These are phyloP conservation scores for Zenarchopterus dispar DNA, from an alignment of 2,797 vertebrate genomes.

Conservation along the genomic window DNA sequence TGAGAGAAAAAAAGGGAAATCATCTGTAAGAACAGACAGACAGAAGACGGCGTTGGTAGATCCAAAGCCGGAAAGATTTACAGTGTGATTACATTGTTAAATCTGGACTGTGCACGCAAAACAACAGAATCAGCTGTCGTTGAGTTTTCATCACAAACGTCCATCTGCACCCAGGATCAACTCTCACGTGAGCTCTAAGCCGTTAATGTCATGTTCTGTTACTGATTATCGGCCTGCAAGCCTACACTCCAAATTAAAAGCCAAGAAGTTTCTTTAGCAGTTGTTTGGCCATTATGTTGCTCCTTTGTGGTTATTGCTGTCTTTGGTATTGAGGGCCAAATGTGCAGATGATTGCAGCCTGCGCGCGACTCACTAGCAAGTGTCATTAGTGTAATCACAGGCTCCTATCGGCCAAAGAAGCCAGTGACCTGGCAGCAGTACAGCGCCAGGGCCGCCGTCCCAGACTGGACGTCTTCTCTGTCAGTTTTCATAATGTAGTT, in stretches of 20 bases:
- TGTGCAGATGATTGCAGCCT: slow-evolving; percentile 22
- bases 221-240: slow-evolving; percentile 14
- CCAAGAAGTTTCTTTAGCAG: slow-evolving; percentile 1
- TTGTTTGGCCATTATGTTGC: too few species aligned
- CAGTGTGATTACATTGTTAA: slow-evolving; percentile 36
- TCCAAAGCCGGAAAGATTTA: slow-evolving; percentile 36
- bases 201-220: background rate
- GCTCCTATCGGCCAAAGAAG: slow-evolving; percentile 19
- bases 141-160: slow-evolving; percentile 4
- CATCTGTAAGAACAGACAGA: background rate
- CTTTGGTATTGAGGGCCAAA: slow-evolving; percentile 9
- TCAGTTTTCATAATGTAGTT: slow-evolving; percentile 28
- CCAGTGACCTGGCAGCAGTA: background rate
- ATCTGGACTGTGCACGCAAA: slow-evolving; percentile 31
- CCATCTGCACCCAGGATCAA: slow-evolving; percentile 18
- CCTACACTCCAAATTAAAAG: slow-evolving; percentile 6
- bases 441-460: slow-evolving; percentile 12
- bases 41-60: background rate
- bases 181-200: slow-evolving; percentile 16
- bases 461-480: slow-evolving; percentile 10
- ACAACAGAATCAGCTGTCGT: slow-evolving; percentile 30
- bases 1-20: background rate
- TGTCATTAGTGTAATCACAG: slow-evolving; percentile 29
- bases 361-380: background rate
- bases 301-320: slow-evolving; percentile 2